phyloP scores from a whole-genome alignment of 2,113 vertebrate genomes.

The Epinephelus fuscoguttatus region DNA sequence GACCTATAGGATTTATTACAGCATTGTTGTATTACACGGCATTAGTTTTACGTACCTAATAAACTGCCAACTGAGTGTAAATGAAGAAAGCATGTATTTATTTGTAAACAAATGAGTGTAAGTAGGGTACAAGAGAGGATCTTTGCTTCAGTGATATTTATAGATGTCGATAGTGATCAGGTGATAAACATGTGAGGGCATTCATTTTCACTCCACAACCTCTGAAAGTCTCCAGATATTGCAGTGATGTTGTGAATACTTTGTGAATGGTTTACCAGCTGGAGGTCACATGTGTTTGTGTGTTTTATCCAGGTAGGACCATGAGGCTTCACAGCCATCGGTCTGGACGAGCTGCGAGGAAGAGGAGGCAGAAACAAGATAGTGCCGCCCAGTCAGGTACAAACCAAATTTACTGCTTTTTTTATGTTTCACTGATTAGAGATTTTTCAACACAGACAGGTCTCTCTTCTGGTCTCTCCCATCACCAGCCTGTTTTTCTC shows the following conservation, averaged over 20 bases:
- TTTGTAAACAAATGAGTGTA: not conserved
- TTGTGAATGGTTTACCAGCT: not conserved
- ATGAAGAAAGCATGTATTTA: not conserved
- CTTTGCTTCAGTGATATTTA: too few relatives aligned
- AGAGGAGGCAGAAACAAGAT: slow-evolving; percentile 64
- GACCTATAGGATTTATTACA: not conserved
- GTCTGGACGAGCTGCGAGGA: slow-evolving; percentile 74
- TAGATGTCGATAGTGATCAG: too few relatives aligned
- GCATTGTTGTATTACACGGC: not conserved
- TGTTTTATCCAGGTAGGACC: not conserved
- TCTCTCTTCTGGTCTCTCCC: not conserved
- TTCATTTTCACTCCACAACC: not conserved
- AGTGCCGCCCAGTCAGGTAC: slow-evolving; percentile 57
- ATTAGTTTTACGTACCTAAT: not conserved
- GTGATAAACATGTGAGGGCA: too few relatives aligned
- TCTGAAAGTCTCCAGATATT: not conserved
- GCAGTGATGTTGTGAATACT: not conserved
- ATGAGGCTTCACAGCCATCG: slow-evolving; percentile 47
- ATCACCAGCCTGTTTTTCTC: not conserved
- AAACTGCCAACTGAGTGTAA: not conserved
- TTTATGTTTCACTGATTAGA: not conserved
- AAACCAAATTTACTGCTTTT: not conserved
- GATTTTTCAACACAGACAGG: not conserved
- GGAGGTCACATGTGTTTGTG: not conserved
- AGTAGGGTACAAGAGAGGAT: not conserved